A percentile compares a stretch with the other conserved stretches of the same genome.
phyloP scores from a whole-genome alignment of 2,113 vertebrate species.

The Prunella himalayana region DNA sequence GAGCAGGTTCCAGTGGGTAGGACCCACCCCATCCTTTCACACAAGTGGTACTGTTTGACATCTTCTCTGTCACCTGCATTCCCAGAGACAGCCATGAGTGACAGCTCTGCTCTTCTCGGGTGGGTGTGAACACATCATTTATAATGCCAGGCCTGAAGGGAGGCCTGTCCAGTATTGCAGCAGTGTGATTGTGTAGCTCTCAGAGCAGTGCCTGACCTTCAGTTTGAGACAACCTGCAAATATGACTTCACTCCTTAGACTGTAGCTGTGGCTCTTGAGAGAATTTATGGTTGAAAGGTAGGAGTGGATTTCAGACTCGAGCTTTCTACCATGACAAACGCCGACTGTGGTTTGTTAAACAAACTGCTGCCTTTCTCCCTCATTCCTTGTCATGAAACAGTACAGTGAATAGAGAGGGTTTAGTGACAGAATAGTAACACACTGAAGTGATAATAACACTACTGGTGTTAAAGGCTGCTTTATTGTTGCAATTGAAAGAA shows the following conservation, averaged over 20 bases:
- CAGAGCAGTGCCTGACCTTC: neutral
- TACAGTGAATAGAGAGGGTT: neutral
- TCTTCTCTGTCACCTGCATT: neutral
- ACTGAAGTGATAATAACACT: neutral
- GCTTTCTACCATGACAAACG: neutral
- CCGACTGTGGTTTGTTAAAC: neutral
- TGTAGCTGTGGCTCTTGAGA: neutral
- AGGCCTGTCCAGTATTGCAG: neutral
- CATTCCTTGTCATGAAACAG: neutral
- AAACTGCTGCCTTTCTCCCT: neutral
- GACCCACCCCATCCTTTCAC: neutral
- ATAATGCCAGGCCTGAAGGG: neutral
- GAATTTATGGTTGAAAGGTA: neutral
- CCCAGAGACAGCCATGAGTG: accelerated
- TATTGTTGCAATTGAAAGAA: neutral
- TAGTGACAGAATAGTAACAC: neutral
- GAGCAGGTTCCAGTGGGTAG: neutral
- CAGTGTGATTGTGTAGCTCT: neutral
- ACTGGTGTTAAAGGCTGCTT: neutral
- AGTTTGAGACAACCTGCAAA: neutral
- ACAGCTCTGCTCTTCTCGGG: neutral
- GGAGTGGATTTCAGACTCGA: neutral
- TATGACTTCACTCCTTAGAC: neutral
- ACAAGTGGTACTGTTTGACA: neutral
- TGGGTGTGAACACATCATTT: neutral